These are phyloP conservation scores for Vidua chalybeata DNA, from an alignment of 2,113 vertebrate species.

Conservation along the genomic window DNA sequence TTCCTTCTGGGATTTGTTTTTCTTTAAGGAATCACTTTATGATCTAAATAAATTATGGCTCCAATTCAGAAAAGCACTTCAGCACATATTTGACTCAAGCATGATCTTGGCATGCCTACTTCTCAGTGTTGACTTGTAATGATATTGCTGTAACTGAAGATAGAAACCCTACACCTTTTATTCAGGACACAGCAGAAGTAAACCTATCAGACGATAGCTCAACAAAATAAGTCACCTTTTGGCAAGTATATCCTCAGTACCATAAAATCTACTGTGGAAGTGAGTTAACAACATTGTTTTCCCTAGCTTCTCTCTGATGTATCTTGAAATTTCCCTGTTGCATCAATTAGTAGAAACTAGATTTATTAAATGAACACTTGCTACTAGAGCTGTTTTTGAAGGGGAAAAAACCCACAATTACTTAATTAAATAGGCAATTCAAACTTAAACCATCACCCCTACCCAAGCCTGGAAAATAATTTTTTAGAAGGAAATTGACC, in stretches of 20 bases:
- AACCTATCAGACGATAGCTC: neutral
- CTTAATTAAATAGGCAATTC: neutral
- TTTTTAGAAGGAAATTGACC: neutral
- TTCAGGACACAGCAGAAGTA: neutral
- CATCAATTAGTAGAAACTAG: neutral
- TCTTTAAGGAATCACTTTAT: neutral
- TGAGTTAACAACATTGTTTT: neutral
- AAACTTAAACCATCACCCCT: neutral
- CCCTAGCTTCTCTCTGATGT: neutral
- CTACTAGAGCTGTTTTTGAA: neutral
- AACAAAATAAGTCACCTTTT: neutral
- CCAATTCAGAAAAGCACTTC: constrained; percentile 37
- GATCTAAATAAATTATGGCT: constrained; percentile 19
- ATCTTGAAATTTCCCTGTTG: neutral
- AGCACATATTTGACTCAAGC: neutral
- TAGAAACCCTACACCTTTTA: neutral
- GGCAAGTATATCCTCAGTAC: neutral
- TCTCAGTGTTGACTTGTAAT: neutral
- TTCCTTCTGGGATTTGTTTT: neutral
- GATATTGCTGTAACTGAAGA: neutral
- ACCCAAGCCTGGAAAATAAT: neutral
- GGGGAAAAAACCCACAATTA: neutral
- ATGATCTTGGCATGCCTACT: neutral
- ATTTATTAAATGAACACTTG: neutral
- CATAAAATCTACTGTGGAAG: neutral